phyloP scores from a whole-genome alignment of 2,797 vertebrate genomes.

The Tiaroga cobitis region DNA sequence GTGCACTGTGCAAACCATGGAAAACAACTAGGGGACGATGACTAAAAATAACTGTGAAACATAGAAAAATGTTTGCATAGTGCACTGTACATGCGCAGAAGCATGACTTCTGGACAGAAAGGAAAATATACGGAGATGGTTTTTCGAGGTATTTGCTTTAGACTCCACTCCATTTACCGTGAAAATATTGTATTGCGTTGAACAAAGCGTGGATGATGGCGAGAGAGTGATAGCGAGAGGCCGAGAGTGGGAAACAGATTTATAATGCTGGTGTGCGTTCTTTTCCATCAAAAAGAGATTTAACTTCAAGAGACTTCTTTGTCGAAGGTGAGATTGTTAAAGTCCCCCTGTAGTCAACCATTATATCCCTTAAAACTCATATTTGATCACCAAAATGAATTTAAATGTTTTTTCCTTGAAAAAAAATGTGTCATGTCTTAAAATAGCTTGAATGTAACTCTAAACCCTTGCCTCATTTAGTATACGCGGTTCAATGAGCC shows the following conservation, averaged over 20 bases:
- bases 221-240: constrained; percentile 18
- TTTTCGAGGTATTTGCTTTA: constrained; percentile 73
- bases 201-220: constrained; percentile 49
- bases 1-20: constrained; percentile 66
- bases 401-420: no score
- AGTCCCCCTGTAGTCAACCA: no score
- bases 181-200: constrained; percentile 66
- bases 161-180: constrained; percentile 68
- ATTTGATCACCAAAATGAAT: no score
- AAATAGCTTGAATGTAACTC: no score
- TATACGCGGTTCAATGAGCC: no score
- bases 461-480: no score
- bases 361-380: no score
- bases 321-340: no score
- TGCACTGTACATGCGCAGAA: constrained; percentile 64
- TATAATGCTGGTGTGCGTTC: neutral
- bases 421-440: no score
- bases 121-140: constrained; percentile 77
- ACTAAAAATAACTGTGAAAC: constrained; percentile 78
- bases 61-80: constrained; percentile 79
- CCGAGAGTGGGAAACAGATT: neutral
- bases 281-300: neutral
- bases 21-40: constrained; percentile 65
- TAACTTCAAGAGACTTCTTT: neutral
- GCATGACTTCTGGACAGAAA: constrained; percentile 71